Evolutionary conservation across 2,888 invertebrate species (phyloP).

Genomic region (Torymus auratus): DNA sequence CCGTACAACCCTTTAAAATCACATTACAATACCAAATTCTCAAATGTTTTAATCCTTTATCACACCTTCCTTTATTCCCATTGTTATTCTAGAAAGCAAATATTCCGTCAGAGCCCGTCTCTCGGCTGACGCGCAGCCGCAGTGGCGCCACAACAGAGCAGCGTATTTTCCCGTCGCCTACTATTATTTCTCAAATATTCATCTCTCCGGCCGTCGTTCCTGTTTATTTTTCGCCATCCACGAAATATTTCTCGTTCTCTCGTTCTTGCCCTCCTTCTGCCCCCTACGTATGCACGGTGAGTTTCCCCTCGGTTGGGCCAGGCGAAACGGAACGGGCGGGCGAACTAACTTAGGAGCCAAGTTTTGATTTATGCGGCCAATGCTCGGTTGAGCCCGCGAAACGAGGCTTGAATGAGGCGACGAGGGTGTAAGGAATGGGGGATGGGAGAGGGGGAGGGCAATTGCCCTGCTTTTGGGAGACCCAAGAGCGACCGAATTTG

Average conservation of each 20-base stretch:
- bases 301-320: slow-evolving; percentile 35
- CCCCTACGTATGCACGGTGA: background rate
- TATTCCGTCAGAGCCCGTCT: no score
- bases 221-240: slow-evolving; percentile 32
- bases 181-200: slow-evolving; percentile 7
- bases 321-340: slow-evolving; percentile 62
- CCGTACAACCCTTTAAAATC: no score
- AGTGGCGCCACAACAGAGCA: no score
- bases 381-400: slow-evolving; percentile 66
- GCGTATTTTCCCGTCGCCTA: no score
- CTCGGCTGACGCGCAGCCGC: no score
- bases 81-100: no score
- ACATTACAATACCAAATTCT: no score
- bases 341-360: slow-evolving; percentile 67
- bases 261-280: background rate
- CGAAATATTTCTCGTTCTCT: background rate
- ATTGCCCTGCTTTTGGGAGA: slow-evolving; percentile 52
- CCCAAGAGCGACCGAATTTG: slow-evolving; percentile 64
- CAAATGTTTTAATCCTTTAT: no score
- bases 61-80: no score
- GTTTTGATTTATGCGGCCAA: slow-evolving; percentile 73
- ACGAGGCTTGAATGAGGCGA: slow-evolving; percentile 64
- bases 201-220: background rate
- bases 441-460: slow-evolving; percentile 45
- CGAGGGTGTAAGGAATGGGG: slow-evolving; percentile 28